Conservation (phyloP, 2,888 invertebrate genomes). For the Tipula vernalis region DNA sequence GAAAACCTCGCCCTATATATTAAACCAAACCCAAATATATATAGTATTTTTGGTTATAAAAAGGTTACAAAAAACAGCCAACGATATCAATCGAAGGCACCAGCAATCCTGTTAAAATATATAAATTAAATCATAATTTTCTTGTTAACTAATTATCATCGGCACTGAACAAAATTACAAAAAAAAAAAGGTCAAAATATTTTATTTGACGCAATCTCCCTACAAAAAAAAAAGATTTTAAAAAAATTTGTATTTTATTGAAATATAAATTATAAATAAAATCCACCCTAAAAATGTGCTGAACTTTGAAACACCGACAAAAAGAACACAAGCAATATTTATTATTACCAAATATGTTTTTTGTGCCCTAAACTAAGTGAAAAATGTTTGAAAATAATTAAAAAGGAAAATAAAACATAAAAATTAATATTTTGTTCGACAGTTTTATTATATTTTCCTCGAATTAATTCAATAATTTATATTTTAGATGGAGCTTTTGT, state of each 20-base stretch:
- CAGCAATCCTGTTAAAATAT: not conserved
- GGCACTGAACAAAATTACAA: not conserved
- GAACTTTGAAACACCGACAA: not conserved
- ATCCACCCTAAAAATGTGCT: not conserved
- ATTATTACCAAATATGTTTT: not conserved
- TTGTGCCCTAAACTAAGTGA: not conserved
- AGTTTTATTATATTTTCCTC: slow-evolving; percentile 4
- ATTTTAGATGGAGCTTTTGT: not conserved
- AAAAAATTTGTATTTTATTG: not conserved
- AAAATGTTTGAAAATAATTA: not conserved
- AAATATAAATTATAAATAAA: not conserved
- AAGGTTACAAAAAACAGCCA: too few species aligned
- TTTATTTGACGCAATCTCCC: not conserved
- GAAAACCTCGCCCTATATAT: too few species aligned
- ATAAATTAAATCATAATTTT: not conserved
- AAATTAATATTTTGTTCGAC: not conserved
- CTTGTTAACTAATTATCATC: not conserved
- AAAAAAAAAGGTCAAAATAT: not conserved
- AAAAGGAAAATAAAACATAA: not conserved
- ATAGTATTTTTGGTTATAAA: too few species aligned
- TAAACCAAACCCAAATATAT: too few species aligned
- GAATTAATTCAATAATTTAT: slow-evolving; percentile 4
- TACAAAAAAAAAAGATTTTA: too few species aligned
- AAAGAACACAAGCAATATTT: not conserved
- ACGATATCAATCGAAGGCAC: too few species aligned